Conservation (phyloP, 2,888 invertebrate genomes). For the Agelastica alni region DNA sequence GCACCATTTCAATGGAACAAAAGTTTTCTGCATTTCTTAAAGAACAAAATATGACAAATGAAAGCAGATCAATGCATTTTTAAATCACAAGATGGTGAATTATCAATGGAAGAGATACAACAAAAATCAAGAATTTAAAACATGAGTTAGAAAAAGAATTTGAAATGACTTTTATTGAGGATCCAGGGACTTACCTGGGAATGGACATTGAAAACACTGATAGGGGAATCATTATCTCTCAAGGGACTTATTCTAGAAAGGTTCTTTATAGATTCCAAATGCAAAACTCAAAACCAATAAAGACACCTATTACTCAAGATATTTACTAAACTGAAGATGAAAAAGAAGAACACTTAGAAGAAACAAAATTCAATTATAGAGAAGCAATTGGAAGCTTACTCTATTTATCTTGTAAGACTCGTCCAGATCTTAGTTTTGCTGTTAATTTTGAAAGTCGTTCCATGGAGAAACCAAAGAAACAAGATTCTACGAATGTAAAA, state of each 20-base stretch:
- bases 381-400: not conserved
- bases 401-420: not conserved
- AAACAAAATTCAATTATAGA: not conserved
- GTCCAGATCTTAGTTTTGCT: not conserved
- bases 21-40: too few relatives aligned
- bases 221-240: not conserved
- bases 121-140: slow-evolving; percentile 4
- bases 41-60: slow-evolving; percentile 4
- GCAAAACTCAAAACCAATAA: not conserved
- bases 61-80: not conserved
- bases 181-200: not conserved
- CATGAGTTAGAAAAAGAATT: not conserved
- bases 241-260: not conserved
- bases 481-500: not conserved
- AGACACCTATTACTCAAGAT: not conserved
- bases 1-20: not conserved
- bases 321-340: not conserved
- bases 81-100: not conserved
- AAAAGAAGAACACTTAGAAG: not conserved
- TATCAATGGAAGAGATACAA: too few relatives aligned
- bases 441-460: not conserved
- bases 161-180: not conserved
- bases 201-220: too few relatives aligned
- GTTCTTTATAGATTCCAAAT: not conserved
- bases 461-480: too few relatives aligned